A percentile compares a stretch with the other conserved stretches of the same genome.
Evolutionary conservation across 2,888 invertebrate species (phyloP).

Genomic region (Muschampia plurimacula): DNA sequence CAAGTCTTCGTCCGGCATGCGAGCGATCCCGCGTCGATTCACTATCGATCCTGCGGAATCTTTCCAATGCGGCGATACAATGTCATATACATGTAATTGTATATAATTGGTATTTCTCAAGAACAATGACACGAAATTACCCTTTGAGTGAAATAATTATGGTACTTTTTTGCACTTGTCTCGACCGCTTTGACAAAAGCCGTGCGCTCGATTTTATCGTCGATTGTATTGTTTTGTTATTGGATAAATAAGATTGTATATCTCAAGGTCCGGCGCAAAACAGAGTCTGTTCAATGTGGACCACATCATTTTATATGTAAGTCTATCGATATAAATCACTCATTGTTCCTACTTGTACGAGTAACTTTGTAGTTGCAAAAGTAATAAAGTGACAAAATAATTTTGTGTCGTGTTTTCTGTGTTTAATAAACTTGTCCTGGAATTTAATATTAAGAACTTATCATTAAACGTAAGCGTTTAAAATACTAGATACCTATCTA

Average conservation of each 20-base stretch:
- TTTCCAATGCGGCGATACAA: constrained; percentile 65
- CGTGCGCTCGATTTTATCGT: constrained; percentile 63
- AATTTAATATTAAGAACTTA: no score
- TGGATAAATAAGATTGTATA: constrained; percentile 38
- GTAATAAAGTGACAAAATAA: no score
- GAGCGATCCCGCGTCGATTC: constrained; percentile 72
- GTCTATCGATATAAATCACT: background rate
- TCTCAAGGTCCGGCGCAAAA: constrained; percentile 12
- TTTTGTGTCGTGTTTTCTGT: no score
- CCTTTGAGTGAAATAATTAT: constrained; percentile 82
- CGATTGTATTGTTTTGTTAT: constrained; percentile 52
- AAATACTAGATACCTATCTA: no score
- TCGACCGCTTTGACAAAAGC: constrained; percentile 73
- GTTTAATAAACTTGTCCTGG: no score
- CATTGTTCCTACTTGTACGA: no score
- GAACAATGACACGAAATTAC: constrained; percentile 84
- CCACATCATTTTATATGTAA: constrained; percentile 1
- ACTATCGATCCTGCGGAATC: constrained; percentile 76
- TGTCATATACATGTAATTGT: constrained; percentile 84
- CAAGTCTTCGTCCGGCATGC: constrained; percentile 59
- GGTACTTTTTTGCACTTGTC: constrained; percentile 66
- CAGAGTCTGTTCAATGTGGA: constrained; percentile 12
- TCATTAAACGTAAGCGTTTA: no score
- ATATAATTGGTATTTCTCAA: constrained; percentile 84
- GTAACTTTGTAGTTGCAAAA: no score